Evolutionary conservation across 2,888 invertebrate genomes (phyloP).

Genomic region (Hypomecis punctinalis): DNA sequence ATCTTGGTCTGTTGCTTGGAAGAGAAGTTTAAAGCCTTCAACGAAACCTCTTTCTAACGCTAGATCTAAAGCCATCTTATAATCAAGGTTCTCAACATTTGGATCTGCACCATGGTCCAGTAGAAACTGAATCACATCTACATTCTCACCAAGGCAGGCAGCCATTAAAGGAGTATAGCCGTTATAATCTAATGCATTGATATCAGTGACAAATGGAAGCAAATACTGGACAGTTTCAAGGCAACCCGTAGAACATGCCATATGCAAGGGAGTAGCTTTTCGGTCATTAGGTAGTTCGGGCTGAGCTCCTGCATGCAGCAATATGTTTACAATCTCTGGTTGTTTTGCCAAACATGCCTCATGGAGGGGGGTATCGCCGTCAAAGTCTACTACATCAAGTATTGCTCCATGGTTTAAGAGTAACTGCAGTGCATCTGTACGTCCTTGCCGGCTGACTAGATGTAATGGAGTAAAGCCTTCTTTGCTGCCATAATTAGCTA

Average conservation of each 20-base stretch:
- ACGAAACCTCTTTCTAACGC: slow-evolving; percentile 66
- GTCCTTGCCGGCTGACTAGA: slow-evolving; percentile 70
- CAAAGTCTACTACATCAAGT: slow-evolving; percentile 76
- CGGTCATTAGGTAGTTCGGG: slow-evolving; percentile 70
- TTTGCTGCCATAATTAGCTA: slow-evolving; percentile 75
- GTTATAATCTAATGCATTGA: slow-evolving; percentile 64
- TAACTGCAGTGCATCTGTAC: slow-evolving; percentile 67
- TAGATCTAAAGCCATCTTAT: slow-evolving; percentile 67
- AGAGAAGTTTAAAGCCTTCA: slow-evolving; percentile 63
- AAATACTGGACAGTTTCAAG: slow-evolving; percentile 62
- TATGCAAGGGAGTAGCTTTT: slow-evolving; percentile 71
- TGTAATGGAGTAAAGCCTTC: slow-evolving; percentile 80
- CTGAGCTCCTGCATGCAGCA: slow-evolving; percentile 75
- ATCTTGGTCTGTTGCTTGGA: slow-evolving; percentile 60
- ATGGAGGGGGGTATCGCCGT: slow-evolving; percentile 80
- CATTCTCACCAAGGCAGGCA: slow-evolving; percentile 64
- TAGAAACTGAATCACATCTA: slow-evolving; percentile 67
- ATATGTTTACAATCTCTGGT: slow-evolving; percentile 59
- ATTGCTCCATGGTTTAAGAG: slow-evolving; percentile 73
- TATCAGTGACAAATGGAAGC: slow-evolving; percentile 67
- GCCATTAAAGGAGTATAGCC: slow-evolving; percentile 72
- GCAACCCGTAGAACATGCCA: slow-evolving; percentile 74
- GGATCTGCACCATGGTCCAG: slow-evolving; percentile 72
- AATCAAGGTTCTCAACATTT: slow-evolving; percentile 62
- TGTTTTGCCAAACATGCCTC: slow-evolving; percentile 69